Evolutionary conservation across 2,113 vertebrate species (phyloP), one percentile per base, ranked within the genome.

Genomic region (Nestor notabilis): DNA sequence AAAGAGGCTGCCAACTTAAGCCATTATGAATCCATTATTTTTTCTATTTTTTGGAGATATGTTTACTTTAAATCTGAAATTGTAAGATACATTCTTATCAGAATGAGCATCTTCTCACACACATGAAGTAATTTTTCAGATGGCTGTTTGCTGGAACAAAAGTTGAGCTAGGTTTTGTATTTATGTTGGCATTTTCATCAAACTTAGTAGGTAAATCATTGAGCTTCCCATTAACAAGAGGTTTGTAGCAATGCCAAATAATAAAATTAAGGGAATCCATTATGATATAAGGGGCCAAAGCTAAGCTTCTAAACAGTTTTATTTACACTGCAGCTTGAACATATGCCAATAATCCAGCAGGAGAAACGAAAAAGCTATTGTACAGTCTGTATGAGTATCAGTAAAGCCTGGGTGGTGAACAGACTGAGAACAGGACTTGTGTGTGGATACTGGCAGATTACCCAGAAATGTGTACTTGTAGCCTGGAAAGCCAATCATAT

Each of bases 251-350:
- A 18, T 86, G 83, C 43, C 78, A 96, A 63, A 28, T 80, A 95
- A 75, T 50, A 93, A 83, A 87, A 93, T 35, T 68, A 69, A 37
- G 52, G 71, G 71, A 76, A 77, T 74, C 20, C 41, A 90, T 94
- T 95, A 65, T 64, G 72, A 92, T 94, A 89, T 43, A 81, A 96
- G 78, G 69, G 72, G 18, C 49, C 82, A 97, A 95, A 92, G 77
- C 74, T 92, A 95, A 87, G 72, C 31, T 94, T 93, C 96, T 79
- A 81, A 95, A 87, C 44, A 90, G 95, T 81, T 97, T 96, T 94
- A 94, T 97, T 97, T 97, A 74, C 66, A 88, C 85, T 80, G 91
- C 47, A 92, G 12, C 24, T 97, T 98, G 96, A 94, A 96, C n/a
- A 39, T 88, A 65, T 83, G 95, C 93, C 96, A 96, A 85, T 66